Evolutionary conservation across 2,113 vertebrate species (phyloP).

Genomic region (Corythoichthys haematopterus): DNA sequence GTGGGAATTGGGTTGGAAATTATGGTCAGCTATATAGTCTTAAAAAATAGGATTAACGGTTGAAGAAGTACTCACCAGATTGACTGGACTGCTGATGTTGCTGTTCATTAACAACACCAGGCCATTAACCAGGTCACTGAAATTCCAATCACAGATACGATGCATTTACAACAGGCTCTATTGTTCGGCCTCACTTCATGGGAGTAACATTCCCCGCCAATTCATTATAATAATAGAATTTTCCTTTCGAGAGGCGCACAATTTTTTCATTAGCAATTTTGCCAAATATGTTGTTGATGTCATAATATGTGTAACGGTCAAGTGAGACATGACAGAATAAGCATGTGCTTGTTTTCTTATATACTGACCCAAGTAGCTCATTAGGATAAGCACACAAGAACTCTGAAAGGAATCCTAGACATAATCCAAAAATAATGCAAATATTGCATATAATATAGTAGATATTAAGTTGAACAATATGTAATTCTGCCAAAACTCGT

Average conservation of each 20-base stretch:
- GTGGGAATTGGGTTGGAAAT: neutral
- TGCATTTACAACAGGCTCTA: neutral
- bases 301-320: neutral
- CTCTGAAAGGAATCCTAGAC: neutral
- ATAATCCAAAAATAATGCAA: neutral
- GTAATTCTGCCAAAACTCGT: neutral
- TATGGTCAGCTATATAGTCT: neutral
- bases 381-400: neutral
- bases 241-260: neutral
- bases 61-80: conserved; percentile 82
- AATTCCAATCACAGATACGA: conserved; percentile 9
- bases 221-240: neutral
- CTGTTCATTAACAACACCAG: conserved; percentile 97
- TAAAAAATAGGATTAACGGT: neutral
- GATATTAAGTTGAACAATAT: neutral
- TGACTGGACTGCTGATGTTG: conserved; percentile 97
- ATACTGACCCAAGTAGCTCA: neutral
- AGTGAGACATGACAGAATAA: neutral
- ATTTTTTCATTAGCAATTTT: neutral
- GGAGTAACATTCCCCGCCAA: neutral
- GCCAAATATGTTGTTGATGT: neutral
- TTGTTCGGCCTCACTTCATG: neutral
- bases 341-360: neutral
- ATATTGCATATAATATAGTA: neutral
- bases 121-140: conserved; percentile 94